Base-by-base conservation (phyloP, 2,797 vertebrate genomes). In the Pipistrellus pipistrellus region DNA sequence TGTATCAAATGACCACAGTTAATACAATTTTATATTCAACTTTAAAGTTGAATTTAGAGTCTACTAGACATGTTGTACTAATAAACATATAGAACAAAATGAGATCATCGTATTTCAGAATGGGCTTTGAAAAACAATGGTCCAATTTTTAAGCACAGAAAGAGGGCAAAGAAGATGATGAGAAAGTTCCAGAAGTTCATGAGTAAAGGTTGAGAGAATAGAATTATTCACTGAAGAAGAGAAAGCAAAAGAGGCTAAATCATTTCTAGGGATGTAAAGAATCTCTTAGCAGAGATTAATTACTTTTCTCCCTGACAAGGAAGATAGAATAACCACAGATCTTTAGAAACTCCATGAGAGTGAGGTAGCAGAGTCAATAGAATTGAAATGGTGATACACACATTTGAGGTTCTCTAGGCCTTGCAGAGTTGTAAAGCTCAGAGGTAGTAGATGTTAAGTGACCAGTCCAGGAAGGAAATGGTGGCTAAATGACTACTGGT, bases 1-100 rank as follows among this genome's bases (percentile, higher is more conserved):
- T 20, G 4, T 97, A 91, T 96, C 90, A 91, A 95, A 94, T 96
- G 85, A 88, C 95, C 78, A 38, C 21, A 92, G 71, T 94, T 93
- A 96, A 93, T 90, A 86, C 13, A 90, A 96, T 94, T 94, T 96
- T 85, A 95, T 92, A 91, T 92, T 95, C 62, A 96, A 91, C 77
- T 93, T 93, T 95, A 88, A 88, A 88, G 93, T 85, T 91, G 76
- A 90, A 88, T 91, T 95, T 87, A 77, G 51, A 91, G n/a, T 95
- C 76, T 95, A 35, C 48, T 77, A 93, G 96, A 87, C 83, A 80
- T 85, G 48, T 88, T 93, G 41, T 78, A 92, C 51, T 93, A 81
- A 96, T 93, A 97, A 32, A 95, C 86, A 88, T 92, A 68, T 41
- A 71, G 68, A 93, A 84, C 51, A 91, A 96, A 94, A 94, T 92